phyloP scores from a whole-genome alignment of 2,797 vertebrate genomes.

The Varecia variegata region DNA sequence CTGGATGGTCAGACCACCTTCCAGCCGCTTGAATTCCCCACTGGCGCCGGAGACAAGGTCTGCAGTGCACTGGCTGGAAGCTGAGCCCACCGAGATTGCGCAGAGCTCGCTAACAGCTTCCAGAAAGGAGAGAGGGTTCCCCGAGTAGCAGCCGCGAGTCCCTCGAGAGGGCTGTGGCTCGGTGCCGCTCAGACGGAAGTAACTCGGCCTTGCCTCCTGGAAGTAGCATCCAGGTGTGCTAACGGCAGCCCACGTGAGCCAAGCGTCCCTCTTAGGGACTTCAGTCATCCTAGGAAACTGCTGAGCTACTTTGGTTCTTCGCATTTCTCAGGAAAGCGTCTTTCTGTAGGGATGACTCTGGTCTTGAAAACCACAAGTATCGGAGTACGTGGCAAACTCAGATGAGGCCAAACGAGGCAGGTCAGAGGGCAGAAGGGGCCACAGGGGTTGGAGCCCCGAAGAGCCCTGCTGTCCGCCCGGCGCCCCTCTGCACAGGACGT shows the following conservation, averaged over 20 bases:
- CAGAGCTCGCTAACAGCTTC: constrained; percentile 89
- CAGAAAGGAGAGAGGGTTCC: constrained; percentile 90
- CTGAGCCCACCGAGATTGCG: constrained; percentile 91
- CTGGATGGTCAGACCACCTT: constrained; percentile 78
- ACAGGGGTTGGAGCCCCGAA: accelerated
- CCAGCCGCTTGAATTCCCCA: constrained; percentile 87
- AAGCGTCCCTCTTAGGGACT: constrained; percentile 16
- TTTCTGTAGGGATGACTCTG: background rate
- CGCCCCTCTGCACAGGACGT: accelerated
- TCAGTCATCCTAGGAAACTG: background rate
- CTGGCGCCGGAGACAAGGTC: constrained; percentile 83
- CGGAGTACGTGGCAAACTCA: background rate
- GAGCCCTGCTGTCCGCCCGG: too few relatives aligned
- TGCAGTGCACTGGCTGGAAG: constrained; percentile 91
- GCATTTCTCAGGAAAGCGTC: background rate
- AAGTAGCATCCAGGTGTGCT: constrained; percentile 78
- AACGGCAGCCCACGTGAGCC: constrained; percentile 57
- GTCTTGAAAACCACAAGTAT: background rate
- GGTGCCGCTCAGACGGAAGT: constrained; percentile 92
- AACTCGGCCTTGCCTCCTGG: constrained; percentile 93
- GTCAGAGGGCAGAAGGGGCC: background rate
- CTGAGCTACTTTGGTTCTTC: accelerated
- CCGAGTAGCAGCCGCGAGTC: constrained; percentile 86
- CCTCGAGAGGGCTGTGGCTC: constrained; percentile 88
- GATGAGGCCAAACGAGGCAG: too few relatives aligned